phyloP scores from a whole-genome alignment of 2,113 vertebrate genomes.

The Sander lucioperca region DNA sequence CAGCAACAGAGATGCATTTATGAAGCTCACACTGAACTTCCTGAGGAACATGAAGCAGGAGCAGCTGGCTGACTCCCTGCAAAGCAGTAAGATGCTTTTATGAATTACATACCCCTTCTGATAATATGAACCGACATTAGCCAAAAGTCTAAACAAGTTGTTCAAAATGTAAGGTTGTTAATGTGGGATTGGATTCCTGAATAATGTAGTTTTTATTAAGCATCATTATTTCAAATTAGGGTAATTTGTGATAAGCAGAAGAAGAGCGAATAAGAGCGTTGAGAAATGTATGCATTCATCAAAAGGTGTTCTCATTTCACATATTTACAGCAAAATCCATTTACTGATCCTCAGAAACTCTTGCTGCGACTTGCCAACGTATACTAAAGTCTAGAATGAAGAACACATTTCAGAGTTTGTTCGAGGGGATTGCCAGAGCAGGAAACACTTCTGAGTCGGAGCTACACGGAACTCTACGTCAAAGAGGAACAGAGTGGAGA shows the following conservation, averaged over 20 bases:
- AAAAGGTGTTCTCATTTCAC: too few species aligned
- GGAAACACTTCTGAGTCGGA: conserved; percentile 43
- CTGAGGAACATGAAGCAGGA: conserved; percentile 32
- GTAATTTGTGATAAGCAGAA: neutral
- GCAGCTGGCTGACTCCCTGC: conserved; percentile 43
- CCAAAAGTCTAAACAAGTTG: neutral
- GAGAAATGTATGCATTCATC: neutral
- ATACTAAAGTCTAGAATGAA: conserved; percentile 37
- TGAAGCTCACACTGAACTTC: conserved; percentile 41
- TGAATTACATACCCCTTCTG: too few species aligned
- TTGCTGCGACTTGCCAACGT: neutral
- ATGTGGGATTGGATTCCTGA: too few species aligned
- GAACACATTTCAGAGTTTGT: conserved; percentile 40
- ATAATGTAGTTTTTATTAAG: neutral
- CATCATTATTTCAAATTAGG: neutral
- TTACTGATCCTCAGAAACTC: conserved; percentile 14
- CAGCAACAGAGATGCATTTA: conserved; percentile 14
- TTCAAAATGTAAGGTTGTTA: too few species aligned
- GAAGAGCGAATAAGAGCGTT: neutral
- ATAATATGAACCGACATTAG: neutral
- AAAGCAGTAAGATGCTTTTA: conserved; percentile 37
- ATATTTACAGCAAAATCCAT: too few species aligned
- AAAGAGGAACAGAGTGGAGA: conserved; percentile 31
- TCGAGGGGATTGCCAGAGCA: conserved; percentile 18
- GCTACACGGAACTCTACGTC: conserved; percentile 64